Conservation (phyloP, 2,797 vertebrate species). For the Columba guinea region DNA sequence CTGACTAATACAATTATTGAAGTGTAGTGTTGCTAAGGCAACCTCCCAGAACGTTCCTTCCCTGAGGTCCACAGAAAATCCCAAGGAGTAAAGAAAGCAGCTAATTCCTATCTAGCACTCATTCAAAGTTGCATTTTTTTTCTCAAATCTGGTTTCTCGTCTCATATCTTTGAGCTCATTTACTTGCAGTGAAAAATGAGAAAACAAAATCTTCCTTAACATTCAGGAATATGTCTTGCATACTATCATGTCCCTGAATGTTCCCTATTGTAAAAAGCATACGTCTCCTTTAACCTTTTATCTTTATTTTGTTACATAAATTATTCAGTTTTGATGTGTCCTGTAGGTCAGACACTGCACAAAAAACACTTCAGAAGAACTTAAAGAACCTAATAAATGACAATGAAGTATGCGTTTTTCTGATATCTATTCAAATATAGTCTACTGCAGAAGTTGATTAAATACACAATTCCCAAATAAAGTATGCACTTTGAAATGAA, state of each 20-base stretch:
- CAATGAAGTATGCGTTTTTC: background rate
- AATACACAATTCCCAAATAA: background rate
- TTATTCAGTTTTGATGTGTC: conserved; percentile 62
- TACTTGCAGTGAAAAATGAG: conserved; percentile 60
- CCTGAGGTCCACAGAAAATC: background rate
- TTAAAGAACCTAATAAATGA: background rate
- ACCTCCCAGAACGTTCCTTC: background rate
- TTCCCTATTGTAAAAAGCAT: conserved; percentile 61
- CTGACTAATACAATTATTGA: conserved; percentile 32
- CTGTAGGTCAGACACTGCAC: conserved; percentile 53
- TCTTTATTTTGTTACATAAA: conserved; percentile 74
- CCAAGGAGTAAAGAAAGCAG: background rate
- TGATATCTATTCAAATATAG: conserved; percentile 29
- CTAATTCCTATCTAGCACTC: background rate
- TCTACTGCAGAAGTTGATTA: conserved; percentile 39
- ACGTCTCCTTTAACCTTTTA: conserved; percentile 66
- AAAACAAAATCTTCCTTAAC: conserved; percentile 34
- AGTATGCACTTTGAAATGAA: conserved; percentile 19
- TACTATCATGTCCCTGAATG: conserved; percentile 53
- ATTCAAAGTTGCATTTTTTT: conserved; percentile 2
- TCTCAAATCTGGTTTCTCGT: conserved; percentile 45
- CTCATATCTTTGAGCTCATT: conserved; percentile 40
- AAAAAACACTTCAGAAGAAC: conserved; percentile 39
- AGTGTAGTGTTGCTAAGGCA: conserved; percentile 33
- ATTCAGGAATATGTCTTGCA: conserved; percentile 59